A percentile compares a stretch with the other conserved stretches of the same genome.
Conservation (phyloP, 2,113 vertebrate genomes). For the Megaceryle maxima region DNA sequence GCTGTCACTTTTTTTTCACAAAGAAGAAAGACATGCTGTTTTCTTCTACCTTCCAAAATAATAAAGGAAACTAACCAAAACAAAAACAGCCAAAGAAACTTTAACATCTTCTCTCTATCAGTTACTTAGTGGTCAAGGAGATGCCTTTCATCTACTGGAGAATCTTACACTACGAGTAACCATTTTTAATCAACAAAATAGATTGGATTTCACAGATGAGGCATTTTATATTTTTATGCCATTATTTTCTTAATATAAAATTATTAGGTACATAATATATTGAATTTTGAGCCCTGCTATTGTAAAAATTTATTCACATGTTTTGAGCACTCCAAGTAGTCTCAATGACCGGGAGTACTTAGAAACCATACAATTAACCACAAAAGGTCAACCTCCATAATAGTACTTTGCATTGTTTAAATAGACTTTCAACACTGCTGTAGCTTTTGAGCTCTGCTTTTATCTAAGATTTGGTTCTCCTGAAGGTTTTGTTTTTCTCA, state of each 20-base stretch:
- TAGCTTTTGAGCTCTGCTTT: background rate
- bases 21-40: background rate
- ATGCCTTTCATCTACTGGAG: background rate
- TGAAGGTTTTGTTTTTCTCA: background rate
- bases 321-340: background rate
- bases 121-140: background rate
- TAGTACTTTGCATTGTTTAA: background rate
- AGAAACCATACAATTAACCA: background rate
- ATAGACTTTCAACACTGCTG: background rate
- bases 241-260: background rate
- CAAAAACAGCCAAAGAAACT: background rate
- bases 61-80: background rate
- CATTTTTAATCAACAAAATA: background rate
- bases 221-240: background rate
- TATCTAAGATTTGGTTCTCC: background rate
- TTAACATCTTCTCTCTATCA: background rate
- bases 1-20: background rate
- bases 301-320: background rate
- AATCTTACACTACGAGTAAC: background rate
- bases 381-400: background rate
- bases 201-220: background rate
- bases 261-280: background rate
- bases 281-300: background rate
- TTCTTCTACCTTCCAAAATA: background rate
- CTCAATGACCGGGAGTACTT: background rate